phyloP scores from a whole-genome alignment of 30 jellyfish, hydroid and myxozoan genomes.

The Nemopilema nomurai region DNA sequence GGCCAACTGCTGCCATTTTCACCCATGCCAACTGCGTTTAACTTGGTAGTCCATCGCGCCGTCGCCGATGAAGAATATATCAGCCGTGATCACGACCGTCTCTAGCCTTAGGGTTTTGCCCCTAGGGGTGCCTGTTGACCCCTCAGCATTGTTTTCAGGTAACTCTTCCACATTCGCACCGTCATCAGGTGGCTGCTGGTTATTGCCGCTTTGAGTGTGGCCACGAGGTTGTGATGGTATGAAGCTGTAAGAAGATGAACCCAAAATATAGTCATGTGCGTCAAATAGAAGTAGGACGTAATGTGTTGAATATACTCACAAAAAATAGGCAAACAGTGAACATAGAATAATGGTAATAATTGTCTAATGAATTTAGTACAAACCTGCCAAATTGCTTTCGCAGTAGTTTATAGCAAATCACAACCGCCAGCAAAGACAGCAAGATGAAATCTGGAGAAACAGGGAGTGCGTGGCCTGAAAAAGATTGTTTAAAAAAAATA shows the following conservation, averaged over 20 bases:
- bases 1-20: no score
- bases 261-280: neutral
- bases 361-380: neutral
- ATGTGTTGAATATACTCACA: neutral
- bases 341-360: no score
- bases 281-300: neutral
- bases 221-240: neutral
- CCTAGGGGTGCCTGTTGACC: neutral
- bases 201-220: neutral
- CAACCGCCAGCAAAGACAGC: neutral
- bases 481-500: neutral
- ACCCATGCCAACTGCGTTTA: slow-evolving; percentile 27
- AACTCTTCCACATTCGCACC: neutral
- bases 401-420: slow-evolving; percentile 17
- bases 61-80: slow-evolving; percentile 29
- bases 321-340: no score
- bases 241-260: neutral
- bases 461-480: slow-evolving; percentile 25
- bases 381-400: slow-evolving; percentile 16
- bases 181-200: neutral
- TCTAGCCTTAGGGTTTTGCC: slow-evolving; percentile 13
- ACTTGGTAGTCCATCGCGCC: slow-evolving; percentile 31
- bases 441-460: slow-evolving; percentile 26
- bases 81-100: slow-evolving; percentile 26
- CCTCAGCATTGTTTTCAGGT: neutral